Evolutionary conservation across 2,797 vertebrate species (phyloP), one percentile per base, ranked within the genome.

Genomic region (Spinus olivaceus): DNA sequence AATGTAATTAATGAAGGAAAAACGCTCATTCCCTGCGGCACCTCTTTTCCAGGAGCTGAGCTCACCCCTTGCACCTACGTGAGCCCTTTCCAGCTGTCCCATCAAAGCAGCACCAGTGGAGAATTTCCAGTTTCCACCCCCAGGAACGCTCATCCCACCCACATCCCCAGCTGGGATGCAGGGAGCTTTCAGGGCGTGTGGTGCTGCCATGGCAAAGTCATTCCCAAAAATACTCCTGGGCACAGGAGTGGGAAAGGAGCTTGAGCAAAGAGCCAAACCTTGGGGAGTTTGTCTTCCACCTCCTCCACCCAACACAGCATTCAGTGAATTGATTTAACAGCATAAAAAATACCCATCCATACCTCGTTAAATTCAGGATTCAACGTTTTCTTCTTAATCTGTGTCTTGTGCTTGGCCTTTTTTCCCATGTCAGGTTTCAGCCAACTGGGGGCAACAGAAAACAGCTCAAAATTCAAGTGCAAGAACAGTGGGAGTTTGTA

Each of bases 351-450:
- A 53, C 9, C n/a, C 3, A 3, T 22, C 35, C 94, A 86, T 90
- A 99, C 99, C 98, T 99, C 99, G 23, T 99, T 99, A 97, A 99
- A 99, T 94, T 99, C 99, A 0, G 99, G 99, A 88, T 99, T 99
- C 94, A 99, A 97, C 1, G 99, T 99, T 98, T 99, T 99, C 98
- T 99, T 99, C 97, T 99, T 99, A 91, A 99, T 99, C 96, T 99
- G 99, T 2, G 99, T 99, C 98, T 99, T 99, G 97, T 98, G 98
- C 96, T 99, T 99, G 51, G 98, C 99, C 95, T 99, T 99, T 96
- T 99, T 99, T 30, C 99, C 99, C 98, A 99, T 99, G 97, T 99
- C 99, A 16, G 99, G 99, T 97, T 99, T 99, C 97, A 99, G 98
- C 97, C 98, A 98, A 92, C 99, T 99, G 57, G 95, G 77, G 90